Conservation (phyloP, 2,113 vertebrate species). For the Penelope pileata region DNA sequence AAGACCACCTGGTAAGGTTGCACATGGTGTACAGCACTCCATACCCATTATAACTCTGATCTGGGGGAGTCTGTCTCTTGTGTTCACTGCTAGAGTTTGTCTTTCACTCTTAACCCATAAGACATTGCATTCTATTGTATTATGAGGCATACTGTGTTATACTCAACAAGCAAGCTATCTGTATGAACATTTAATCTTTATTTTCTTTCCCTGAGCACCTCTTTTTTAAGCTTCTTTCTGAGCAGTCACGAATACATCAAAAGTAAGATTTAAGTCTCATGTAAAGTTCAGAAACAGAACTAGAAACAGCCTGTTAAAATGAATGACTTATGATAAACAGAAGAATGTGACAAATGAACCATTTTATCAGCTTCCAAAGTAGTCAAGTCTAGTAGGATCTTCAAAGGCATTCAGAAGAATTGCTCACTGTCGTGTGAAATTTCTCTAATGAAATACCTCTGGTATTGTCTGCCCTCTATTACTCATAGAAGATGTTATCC, state of each 20-base stretch:
- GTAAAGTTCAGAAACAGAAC: background rate
- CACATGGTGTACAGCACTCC: background rate
- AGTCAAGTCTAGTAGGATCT: background rate
- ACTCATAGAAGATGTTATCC: background rate
- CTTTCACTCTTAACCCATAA: background rate
- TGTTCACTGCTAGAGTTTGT: background rate
- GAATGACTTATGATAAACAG: background rate
- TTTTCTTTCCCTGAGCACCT: background rate
- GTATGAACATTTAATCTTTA: background rate
- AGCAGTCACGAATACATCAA: background rate
- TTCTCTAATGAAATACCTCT: background rate
- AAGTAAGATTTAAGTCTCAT: background rate
- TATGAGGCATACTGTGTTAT: background rate
- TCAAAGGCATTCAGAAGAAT: slow-evolving; percentile 30
- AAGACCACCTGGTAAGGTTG: background rate
- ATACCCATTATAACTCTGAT: background rate
- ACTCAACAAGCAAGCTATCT: background rate
- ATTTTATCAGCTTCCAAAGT: slow-evolving; percentile 9
- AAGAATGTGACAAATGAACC: slow-evolving; percentile 29
- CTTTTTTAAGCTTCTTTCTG: background rate
- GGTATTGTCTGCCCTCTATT: background rate
- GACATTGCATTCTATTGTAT: background rate
- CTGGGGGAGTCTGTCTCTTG: background rate
- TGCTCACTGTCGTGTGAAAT: slow-evolving; percentile 6
- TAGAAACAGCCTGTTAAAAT: background rate